Evolutionary conservation across 2,797 vertebrate genomes (phyloP).

Genomic region (Enteromius paludinosus): DNA sequence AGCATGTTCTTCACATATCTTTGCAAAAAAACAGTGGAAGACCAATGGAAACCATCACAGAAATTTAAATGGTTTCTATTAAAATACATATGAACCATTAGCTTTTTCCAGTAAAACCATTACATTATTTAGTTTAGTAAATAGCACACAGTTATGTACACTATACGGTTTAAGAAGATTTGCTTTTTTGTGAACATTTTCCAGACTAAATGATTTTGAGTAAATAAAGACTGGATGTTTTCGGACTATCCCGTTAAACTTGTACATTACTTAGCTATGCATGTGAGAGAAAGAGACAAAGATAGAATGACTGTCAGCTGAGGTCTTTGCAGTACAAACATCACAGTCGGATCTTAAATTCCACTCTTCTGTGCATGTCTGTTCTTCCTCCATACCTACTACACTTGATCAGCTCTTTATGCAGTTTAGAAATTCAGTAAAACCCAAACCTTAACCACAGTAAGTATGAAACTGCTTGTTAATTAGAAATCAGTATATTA

Average conservation of each 20-base stretch:
- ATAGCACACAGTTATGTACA: neutral
- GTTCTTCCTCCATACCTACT: constrained; percentile 10
- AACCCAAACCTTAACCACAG: constrained; percentile 2
- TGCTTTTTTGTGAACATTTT: neutral
- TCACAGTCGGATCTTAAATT: constrained; percentile 69
- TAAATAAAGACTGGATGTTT: neutral
- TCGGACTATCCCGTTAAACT: neutral
- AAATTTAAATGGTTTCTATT: too few species aligned
- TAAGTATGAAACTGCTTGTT: neutral
- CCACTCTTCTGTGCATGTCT: constrained; percentile 60
- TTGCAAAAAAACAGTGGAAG: too few species aligned
- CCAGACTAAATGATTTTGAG: neutral
- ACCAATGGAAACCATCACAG: too few species aligned
- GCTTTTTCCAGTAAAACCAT: too few species aligned
- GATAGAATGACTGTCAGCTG: constrained; percentile 22
- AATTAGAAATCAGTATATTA: neutral
- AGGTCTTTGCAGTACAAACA: constrained; percentile 68
- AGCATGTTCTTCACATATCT: neutral
- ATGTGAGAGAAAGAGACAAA: neutral
- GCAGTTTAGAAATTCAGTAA: neutral
- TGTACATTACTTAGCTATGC: neutral
- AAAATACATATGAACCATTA: too few species aligned
- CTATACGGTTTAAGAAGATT: neutral
- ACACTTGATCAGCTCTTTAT: neutral
- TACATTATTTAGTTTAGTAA: too few species aligned